Percentiles rank a stretch among this genome's conserved stretches.
phyloP scores from a whole-genome alignment of 2,113 vertebrate species.

The Phoxinus phoxinus region DNA sequence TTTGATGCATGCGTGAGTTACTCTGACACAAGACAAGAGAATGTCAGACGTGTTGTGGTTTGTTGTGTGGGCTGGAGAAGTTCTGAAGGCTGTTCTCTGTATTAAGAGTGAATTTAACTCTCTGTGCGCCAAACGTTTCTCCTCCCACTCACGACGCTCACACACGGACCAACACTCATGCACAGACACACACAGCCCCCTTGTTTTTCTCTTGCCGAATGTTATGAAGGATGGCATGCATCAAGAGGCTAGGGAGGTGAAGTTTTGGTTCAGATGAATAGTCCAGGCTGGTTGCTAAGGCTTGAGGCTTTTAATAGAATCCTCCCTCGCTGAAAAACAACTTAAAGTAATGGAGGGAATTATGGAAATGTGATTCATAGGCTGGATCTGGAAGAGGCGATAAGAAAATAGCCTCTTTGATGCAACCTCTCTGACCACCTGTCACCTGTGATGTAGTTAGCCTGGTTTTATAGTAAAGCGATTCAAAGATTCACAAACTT shows the following conservation, averaged over 20 bases:
- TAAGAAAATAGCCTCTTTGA: not conserved
- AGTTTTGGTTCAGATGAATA: constrained; percentile 15
- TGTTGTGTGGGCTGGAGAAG: constrained; percentile 42
- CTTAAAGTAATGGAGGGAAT: constrained; percentile 2
- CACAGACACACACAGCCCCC: not conserved
- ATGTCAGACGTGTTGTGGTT: constrained; percentile 39
- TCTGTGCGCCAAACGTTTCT: constrained; percentile 16
- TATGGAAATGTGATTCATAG: constrained; percentile 23
- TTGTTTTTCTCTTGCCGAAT: constrained; percentile 12
- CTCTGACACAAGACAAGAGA: constrained; percentile 41
- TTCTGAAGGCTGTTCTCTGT: constrained; percentile 45
- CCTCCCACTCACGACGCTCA: constrained; percentile 25
- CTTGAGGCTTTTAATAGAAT: constrained; percentile 45
- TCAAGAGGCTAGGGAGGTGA: not conserved
- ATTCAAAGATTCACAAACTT: not conserved
- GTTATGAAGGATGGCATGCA: not conserved
- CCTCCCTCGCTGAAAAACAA: constrained; percentile 42
- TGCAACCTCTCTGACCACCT: not conserved
- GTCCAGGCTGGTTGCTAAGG: constrained; percentile 44
- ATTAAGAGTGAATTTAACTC: constrained; percentile 45
- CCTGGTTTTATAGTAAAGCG: not conserved
- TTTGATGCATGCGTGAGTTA: constrained; percentile 26
- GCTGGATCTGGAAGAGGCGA: not conserved
- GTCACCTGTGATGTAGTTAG: not conserved
- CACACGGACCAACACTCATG: not conserved